Evolutionary conservation across 2,797 vertebrate species (phyloP), one percentile per base, ranked within the genome.

Genomic region (Enteromius argenteus): DNA sequence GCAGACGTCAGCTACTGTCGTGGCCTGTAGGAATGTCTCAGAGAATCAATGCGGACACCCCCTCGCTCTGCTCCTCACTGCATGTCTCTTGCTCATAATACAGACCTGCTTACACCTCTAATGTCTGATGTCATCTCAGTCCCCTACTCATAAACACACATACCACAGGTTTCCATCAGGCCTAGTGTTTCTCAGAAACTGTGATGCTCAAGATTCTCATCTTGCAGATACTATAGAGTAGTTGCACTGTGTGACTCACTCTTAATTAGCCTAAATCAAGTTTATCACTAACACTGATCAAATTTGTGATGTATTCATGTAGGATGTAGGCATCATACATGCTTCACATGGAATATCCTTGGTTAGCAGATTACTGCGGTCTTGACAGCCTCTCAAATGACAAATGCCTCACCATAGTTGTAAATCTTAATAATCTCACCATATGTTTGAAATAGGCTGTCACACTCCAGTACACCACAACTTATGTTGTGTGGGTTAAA

Each of bases 1-100:
- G 89, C 93, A 0, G 92, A 93, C 39, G 87, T 88, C 84, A 42
- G 19, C 71, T 85, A 80, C 67, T 79, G 86, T n/a, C 17, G 30
- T 58, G 81, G 32, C 56, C 44, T 90, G 82, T 42, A 32, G 5
- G 37, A 86, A 79, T 6, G 21, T 51, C 15, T 86, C 86, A 37
- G 44, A 23, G 4, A 56, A 67, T 66, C 84, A 9, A 4, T 73
- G 42, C 77, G 71, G 37, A 73, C 39, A 14, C 56, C n/a, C 15
- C 7, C 17, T 73, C 19, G 17, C 62, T 53, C 51, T 73, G 14
- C 30, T 86, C 1, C 4, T 85, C 42, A 23, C 64, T 21, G 8
- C 66, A 11, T 56, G 21, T 7, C 68, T 88, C 23, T n/a, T 86
- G 51, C 53, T 83, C 23, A 30, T 85, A 72, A n/a, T 78, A 37